Base-by-base conservation (phyloP, 23 tunicate genomes). In the Ciona savignyi region DNA sequence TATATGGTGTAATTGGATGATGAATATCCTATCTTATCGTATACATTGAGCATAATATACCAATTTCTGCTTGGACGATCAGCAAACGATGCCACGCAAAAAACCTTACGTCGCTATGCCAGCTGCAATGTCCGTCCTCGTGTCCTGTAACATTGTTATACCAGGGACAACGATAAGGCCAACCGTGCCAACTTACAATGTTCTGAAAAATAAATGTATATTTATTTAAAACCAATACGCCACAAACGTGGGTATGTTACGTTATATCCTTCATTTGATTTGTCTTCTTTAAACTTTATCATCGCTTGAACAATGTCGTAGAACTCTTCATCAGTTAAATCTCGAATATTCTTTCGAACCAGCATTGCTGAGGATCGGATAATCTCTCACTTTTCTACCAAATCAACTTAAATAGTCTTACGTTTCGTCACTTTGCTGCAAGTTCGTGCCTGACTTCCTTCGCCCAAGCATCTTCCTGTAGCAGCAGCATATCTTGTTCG, bases 151-250 rank as follows among this genome's bases (percentile, higher is more conserved):
- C 20, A 51, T 27, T 25, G 19, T 78, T 60, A 31, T 78, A 72
- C 83, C 90, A 85, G 1, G 83, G 90, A 65, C 83, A 85, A 60
- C 27, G 29, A 64, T 35, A 84, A 1, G 90, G 90, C 82, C 82
- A 85, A 20, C 83, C 83, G 30, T 78, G 90, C 90, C 90, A 85
- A 2, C 66, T 69, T n/a, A 63, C 75, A 2, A 76, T 83, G 71
- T 30, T 48, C 88, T 83, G 35, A 51, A 62, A 48, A 3, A 73
- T 0, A n/a, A n/a, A n/a, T n/a, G n/a, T n/a, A n/a, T n/a, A n/a
- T n/a, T n/a, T n/a, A n/a, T n/a, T n/a, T n/a, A n/a, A n/a, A n/a
- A n/a, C n/a, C n/a, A n/a, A n/a, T n/a, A n/a, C n/a, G n/a, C n/a
- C n/a, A n/a, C n/a, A n/a, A n/a, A n/a, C n/a, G n/a, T n/a, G n/a